Conservation (phyloP, 2,113 vertebrate genomes). For the Zapornia atra region DNA sequence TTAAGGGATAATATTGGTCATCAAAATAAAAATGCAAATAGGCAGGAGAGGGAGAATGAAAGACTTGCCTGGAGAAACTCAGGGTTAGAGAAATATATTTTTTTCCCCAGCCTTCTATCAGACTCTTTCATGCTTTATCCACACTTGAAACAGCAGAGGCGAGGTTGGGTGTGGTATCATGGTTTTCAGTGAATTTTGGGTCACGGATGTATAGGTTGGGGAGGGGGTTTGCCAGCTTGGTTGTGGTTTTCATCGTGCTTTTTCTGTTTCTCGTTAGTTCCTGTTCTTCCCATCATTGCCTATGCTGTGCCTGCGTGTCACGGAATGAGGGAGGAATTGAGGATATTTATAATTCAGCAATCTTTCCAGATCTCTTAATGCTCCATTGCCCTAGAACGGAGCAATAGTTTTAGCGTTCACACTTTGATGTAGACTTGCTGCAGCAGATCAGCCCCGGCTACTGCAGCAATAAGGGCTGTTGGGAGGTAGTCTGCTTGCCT, state of each 20-base stretch:
- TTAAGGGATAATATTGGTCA: neutral
- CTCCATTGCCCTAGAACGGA: neutral
- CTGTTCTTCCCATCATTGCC: neutral
- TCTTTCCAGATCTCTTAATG: neutral
- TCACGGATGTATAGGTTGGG: accelerated
- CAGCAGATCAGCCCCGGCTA: neutral
- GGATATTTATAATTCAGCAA: neutral
- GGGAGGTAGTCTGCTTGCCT: neutral
- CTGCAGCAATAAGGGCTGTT: neutral
- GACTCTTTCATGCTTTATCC: neutral
- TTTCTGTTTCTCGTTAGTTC: neutral
- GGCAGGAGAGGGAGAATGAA: neutral
- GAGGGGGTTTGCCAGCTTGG: neutral
- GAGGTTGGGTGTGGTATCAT: neutral
- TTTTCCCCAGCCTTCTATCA: neutral
- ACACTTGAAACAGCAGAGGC: neutral
- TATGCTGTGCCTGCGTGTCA: neutral
- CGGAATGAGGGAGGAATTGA: neutral
- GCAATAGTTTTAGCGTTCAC: neutral
- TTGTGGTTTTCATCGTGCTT: neutral
- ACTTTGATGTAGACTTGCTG: neutral
- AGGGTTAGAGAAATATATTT: neutral
- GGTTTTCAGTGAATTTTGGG: neutral
- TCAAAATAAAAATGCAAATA: neutral
- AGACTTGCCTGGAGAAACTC: neutral